Evolutionary conservation across 2,113 vertebrate species (phyloP).

Genomic region (Perca schrenkii): DNA sequence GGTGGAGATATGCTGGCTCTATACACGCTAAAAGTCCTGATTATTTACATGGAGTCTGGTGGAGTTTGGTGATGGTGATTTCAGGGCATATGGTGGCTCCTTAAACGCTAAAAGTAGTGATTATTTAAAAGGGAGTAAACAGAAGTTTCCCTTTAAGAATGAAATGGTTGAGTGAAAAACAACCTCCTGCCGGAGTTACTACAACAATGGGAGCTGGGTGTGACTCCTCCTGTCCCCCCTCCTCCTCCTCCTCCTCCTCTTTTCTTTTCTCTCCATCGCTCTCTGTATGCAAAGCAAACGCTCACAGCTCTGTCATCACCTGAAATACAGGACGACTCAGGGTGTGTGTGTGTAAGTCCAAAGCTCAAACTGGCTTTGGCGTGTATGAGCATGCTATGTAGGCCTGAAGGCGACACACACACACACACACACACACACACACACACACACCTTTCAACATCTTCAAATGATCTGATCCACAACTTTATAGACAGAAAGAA

Average conservation of each 20-base stretch:
- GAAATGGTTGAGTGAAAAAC: neutral
- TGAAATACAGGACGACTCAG: conserved; percentile 22
- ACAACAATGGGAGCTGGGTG: conserved; percentile 35
- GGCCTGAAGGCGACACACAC: neutral
- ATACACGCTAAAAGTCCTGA: too few species aligned
- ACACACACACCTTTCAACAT: neutral
- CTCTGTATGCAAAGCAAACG: conserved; percentile 33
- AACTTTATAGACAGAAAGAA: too few species aligned
- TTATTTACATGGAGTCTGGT: too few species aligned
- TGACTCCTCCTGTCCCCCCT: conserved; percentile 20
- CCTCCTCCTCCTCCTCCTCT: neutral
- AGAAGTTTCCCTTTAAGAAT: too few species aligned
- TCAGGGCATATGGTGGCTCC: too few species aligned
- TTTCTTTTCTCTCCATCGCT: conserved; percentile 33
- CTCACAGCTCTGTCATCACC: conserved; percentile 38
- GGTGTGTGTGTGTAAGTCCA: neutral
- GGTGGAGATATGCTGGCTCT: too few species aligned
- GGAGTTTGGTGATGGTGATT: too few species aligned
- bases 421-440: conserved; percentile 21
- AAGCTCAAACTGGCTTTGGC: conserved; percentile 48
- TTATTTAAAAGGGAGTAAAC: too few species aligned
- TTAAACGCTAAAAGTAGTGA: too few species aligned
- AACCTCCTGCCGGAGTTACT: conserved; percentile 1
- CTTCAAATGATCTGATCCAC: neutral
- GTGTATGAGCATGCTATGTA: conserved; percentile 30